phyloP scores from a whole-genome alignment of 2,113 vertebrate species.

The Polyodon spathula region DNA sequence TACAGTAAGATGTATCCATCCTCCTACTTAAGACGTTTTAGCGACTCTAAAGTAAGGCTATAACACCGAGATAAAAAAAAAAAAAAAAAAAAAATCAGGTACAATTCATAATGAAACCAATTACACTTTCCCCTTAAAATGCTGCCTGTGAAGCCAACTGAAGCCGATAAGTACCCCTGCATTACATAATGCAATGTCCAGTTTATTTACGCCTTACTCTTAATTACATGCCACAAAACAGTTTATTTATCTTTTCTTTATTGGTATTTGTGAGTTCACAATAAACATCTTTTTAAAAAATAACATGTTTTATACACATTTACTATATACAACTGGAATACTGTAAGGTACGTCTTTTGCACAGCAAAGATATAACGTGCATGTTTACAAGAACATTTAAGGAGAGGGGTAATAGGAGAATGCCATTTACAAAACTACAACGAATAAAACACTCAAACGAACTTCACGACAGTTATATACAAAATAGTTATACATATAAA shows the following conservation, averaged over 20 bases:
- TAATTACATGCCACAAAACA: neutral
- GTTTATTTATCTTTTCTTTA: constrained; percentile 29
- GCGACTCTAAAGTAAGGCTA: no score
- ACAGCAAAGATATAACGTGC: constrained; percentile 86
- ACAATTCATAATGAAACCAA: no score
- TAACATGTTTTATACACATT: constrained; percentile 42
- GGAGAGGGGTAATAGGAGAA: constrained; percentile 24
- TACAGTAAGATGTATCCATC: no score
- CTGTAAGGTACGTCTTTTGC: constrained; percentile 76
- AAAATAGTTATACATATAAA: constrained; percentile 34
- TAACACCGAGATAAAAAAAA: no score
- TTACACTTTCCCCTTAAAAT: no score
- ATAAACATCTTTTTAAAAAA: constrained; percentile 55
- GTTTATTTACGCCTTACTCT: constrained; percentile 4
- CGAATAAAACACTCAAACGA: constrained; percentile 49
- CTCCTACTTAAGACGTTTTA: no score
- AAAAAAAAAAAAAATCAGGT: no score
- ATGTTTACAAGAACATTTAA: constrained; percentile 56
- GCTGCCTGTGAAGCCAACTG: no score
- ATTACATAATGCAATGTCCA: no score
- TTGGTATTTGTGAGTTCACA: constrained; percentile 52
- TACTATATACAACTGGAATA: constrained; percentile 73
- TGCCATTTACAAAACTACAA: constrained; percentile 44
- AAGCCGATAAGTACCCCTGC: no score
- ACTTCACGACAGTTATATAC: constrained; percentile 62